Evolutionary conservation across 2,113 vertebrate genomes (phyloP).

Genomic region (Lepisosteus oculatus): DNA sequence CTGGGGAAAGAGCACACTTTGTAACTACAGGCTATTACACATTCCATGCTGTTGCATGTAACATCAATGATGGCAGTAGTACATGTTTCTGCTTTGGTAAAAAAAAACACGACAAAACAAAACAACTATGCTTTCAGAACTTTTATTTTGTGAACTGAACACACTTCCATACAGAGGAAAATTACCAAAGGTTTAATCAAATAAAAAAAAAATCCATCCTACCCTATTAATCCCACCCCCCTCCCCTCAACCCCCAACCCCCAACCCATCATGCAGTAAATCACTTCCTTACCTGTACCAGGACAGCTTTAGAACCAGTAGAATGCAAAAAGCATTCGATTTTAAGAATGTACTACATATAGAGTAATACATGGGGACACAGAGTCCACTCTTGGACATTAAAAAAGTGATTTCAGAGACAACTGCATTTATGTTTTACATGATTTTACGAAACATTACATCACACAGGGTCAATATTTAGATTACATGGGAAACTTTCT

Average conservation of each 20-base stretch:
- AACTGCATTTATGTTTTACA: slow-evolving; percentile 26
- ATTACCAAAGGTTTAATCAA: slow-evolving; percentile 49
- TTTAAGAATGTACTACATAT: slow-evolving; percentile 4
- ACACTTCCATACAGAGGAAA: slow-evolving; percentile 38
- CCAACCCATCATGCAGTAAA: slow-evolving; percentile 37
- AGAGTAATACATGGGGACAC: not conserved
- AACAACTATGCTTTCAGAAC: slow-evolving; percentile 42
- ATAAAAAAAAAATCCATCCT: slow-evolving; percentile 42
- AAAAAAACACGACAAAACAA: slow-evolving; percentile 29
- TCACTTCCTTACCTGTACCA: slow-evolving; percentile 61
- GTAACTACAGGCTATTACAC: too few relatives aligned
- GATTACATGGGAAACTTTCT: slow-evolving; percentile 40
- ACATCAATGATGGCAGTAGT: too few relatives aligned
- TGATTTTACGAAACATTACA: slow-evolving; percentile 32
- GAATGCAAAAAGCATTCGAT: not conserved
- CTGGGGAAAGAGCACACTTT: too few relatives aligned
- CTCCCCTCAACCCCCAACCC: slow-evolving; percentile 5
- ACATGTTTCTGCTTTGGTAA: slow-evolving; percentile 1
- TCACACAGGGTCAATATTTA: slow-evolving; percentile 48
- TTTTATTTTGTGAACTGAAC: slow-evolving; percentile 64
- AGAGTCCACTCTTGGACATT: not conserved
- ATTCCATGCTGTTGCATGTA: too few relatives aligned
- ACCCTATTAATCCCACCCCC: slow-evolving; percentile 10
- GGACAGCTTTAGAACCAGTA: slow-evolving; percentile 45
- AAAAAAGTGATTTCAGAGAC: slow-evolving; percentile 3